Evolutionary conservation across 2,888 invertebrate species (phyloP).

Genomic region (Mythimna loreyi): DNA sequence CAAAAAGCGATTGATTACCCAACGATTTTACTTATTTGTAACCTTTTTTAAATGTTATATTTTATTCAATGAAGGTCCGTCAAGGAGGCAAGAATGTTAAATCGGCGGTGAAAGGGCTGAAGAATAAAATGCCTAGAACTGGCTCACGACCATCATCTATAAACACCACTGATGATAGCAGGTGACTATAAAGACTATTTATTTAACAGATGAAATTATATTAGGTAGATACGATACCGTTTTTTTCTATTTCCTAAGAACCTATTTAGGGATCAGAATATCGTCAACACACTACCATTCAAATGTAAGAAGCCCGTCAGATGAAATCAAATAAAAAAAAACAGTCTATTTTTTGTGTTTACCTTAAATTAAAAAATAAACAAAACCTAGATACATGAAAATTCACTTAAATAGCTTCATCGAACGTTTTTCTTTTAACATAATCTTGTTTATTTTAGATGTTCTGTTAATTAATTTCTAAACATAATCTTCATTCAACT

Average conservation of each 20-base stretch:
- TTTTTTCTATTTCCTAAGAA: not conserved
- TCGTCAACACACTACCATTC: too few species aligned
- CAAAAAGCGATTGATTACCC: not conserved
- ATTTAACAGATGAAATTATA: conserved; percentile 3
- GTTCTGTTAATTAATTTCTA: too few species aligned
- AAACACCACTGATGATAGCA: conserved; percentile 86
- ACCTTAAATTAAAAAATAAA: too few species aligned
- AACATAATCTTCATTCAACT: too few species aligned
- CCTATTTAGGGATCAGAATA: not conserved
- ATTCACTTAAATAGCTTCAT: too few species aligned
- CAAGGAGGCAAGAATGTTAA: conserved; percentile 87
- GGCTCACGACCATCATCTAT: conserved; percentile 85
- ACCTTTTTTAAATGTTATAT: conserved; percentile 6
- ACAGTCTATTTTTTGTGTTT: too few species aligned
- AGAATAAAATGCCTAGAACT: conserved; percentile 84
- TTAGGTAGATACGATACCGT: conserved; percentile 36
- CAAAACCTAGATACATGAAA: too few species aligned
- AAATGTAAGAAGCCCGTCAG: too few species aligned
- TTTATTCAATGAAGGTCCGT: conserved; percentile 76
- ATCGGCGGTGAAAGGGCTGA: conserved; percentile 85
- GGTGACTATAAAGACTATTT: conserved; percentile 68
- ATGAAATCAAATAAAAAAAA: too few species aligned
- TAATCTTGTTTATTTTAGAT: too few species aligned
- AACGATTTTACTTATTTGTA: not conserved
- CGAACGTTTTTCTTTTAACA: too few species aligned